Percentiles rank a stretch among this genome's conserved stretches.
Evolutionary conservation across 2,888 invertebrate species (phyloP).

Genomic region (Nomada fucata): DNA sequence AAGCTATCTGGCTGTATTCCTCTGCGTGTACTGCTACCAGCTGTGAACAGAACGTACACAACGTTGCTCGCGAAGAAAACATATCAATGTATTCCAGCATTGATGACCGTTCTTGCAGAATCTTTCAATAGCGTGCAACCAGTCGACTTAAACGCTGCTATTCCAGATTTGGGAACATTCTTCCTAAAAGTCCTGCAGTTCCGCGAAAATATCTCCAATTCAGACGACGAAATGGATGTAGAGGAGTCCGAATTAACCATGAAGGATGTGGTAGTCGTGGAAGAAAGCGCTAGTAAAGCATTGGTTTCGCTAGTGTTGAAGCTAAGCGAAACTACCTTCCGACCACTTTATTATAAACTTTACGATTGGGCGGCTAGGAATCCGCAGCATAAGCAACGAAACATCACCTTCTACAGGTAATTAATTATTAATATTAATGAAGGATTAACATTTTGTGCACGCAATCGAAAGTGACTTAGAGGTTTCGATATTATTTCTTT

Average conservation of each 20-base stretch:
- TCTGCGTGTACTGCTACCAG: slow-evolving; percentile 91
- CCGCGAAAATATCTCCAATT: slow-evolving; percentile 85
- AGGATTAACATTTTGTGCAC: too few species aligned
- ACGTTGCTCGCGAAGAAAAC: slow-evolving; percentile 86
- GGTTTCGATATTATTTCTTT: too few species aligned
- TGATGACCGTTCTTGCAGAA: slow-evolving; percentile 92
- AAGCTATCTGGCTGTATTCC: slow-evolving; percentile 90
- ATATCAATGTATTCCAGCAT: slow-evolving; percentile 87
- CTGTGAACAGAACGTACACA: slow-evolving; percentile 88
- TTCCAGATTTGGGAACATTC: slow-evolving; percentile 89
- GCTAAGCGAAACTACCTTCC: slow-evolving; percentile 94
- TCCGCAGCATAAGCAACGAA: slow-evolving; percentile 87
- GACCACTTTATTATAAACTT: slow-evolving; percentile 94
- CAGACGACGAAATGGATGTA: slow-evolving; percentile 72
- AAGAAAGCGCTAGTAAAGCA: slow-evolving; percentile 90
- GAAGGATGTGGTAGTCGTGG: slow-evolving; percentile 86
- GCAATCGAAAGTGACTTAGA: too few species aligned
- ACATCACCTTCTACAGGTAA: slow-evolving; percentile 93
- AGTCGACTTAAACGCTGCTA: slow-evolving; percentile 88
- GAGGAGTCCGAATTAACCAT: slow-evolving; percentile 79
- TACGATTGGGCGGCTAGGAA: slow-evolving; percentile 93
- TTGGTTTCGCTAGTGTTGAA: slow-evolving; percentile 93
- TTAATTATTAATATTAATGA: too few species aligned
- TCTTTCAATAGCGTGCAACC: slow-evolving; percentile 88
- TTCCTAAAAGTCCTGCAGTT: slow-evolving; percentile 91